phyloP scores from a whole-genome alignment of 2,113 vertebrate species.

The Cochlearius cochlearius region DNA sequence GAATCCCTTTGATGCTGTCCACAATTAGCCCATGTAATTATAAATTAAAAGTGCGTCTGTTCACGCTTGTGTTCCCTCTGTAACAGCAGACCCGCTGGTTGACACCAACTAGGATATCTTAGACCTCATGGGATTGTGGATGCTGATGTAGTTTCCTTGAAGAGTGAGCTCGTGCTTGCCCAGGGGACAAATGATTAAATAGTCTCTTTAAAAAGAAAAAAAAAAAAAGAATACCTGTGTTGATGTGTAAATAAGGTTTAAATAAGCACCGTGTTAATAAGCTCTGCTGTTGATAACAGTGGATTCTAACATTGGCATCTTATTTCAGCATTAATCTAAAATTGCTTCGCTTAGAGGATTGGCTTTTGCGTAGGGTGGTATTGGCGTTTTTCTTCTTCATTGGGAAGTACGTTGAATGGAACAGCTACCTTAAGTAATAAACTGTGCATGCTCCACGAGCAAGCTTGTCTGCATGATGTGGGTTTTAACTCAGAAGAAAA shows the following conservation, averaged over 20 bases:
- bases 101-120: not conserved
- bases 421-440: constrained; percentile 7
- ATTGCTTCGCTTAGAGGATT: not conserved
- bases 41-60: constrained; percentile 22
- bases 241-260: constrained; percentile 36
- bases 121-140: not conserved
- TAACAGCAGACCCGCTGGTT: not conserved
- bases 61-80: not conserved
- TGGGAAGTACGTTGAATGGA: not conserved
- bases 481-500: not conserved
- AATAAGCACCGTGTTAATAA: constrained; percentile 5
- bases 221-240: not conserved
- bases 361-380: not conserved
- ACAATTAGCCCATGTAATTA: constrained; percentile 45
- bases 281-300: not conserved
- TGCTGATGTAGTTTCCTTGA: not conserved
- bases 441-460: not conserved
- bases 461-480: not conserved
- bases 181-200: not conserved
- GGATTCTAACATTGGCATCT: not conserved
- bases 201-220: not conserved
- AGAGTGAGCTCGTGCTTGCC: not conserved
- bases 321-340: constrained; percentile 24
- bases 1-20: constrained; percentile 28
- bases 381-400: constrained; percentile 5